These are phyloP conservation scores for Heliothis subflexa DNA, from an alignment of 1,140 invertebrate species.

Conservation along the genomic window DNA sequence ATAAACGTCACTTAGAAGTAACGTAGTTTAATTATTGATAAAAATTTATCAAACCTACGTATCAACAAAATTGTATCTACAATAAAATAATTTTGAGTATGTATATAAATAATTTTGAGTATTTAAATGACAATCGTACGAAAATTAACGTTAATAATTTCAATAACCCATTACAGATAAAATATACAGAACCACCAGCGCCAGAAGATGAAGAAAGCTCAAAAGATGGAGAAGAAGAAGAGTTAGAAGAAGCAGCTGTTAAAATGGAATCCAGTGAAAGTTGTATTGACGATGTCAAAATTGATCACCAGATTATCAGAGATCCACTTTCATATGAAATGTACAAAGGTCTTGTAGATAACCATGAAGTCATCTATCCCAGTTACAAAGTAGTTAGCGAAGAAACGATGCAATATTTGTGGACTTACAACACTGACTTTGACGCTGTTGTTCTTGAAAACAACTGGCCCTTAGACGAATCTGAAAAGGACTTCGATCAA, in stretches of 20 bases:
- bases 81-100: no score
- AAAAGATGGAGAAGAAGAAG: background rate
- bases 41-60: no score
- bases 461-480: slow-evolving; percentile 77
- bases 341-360: slow-evolving; percentile 64
- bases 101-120: no score
- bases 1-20: background rate
- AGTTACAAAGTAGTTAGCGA: slow-evolving; percentile 59
- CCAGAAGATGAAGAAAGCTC: background rate
- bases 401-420: slow-evolving; percentile 66
- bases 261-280: slow-evolving; percentile 28
- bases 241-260: slow-evolving; percentile 11
- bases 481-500: slow-evolving; percentile 61
- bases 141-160: background rate
- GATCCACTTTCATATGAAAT: slow-evolving; percentile 49
- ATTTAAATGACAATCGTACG: no score
- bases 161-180: slow-evolving; percentile 11
- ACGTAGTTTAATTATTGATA: no score
- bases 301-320: slow-evolving; percentile 60
- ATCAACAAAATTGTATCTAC: no score
- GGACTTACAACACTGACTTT: slow-evolving; percentile 59
- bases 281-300: slow-evolving; percentile 53
- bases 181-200: slow-evolving; percentile 1
- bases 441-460: slow-evolving; percentile 75
- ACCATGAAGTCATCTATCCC: slow-evolving; percentile 66